Base-by-base conservation (phyloP, 2,797 vertebrate genomes). In the Pipistrellus nathusii region DNA sequence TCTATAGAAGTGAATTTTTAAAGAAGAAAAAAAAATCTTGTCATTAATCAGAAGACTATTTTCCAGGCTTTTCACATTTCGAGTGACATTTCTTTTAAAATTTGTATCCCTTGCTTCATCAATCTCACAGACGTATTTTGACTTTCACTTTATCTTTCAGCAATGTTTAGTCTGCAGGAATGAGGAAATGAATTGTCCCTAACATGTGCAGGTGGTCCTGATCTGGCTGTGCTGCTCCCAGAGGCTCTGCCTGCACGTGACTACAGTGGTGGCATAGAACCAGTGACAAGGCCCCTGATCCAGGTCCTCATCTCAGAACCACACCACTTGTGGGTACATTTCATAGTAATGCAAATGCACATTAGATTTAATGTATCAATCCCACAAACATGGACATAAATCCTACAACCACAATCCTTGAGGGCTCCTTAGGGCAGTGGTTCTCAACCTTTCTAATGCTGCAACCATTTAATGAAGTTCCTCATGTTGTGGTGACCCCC, bases 61-160 rank as follows among this genome's bases (percentile, higher is more conserved):
- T 86, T 76, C 57, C 17, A 71, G 62, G 32, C 23, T 87, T 75
- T 93, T 77, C 44, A 66, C 14, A n/a, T 66, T 81, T 23, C 32
- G 53, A 88, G 27, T 82, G 82, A 44, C 21, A 18, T 78, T 91
- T 88, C 66, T 80, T 96, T 90, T 51, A 18, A 80, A 64, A 73
- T 68, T 35, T 59, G 46, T 44, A 23, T n/a, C 44, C 18, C 30
- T 84, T 59, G 44, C 27, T 18, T 77, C 57, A 57, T 30, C 71
- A 59, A 12, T 6, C 53, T 14, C n/a, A 69, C 41, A 82, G 51
- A 23, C 51, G 1, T 48, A 51, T 35, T 77, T 90, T 89, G 44
- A 35, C 57, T 91, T 86, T 94, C 41, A 59, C 81, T 53, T 85
- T 85, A 59, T 32, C 17, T 87, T 23, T 69, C 10, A 13, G 3